These are phyloP conservation scores for Lochmaea crataegi DNA, from an alignment of 2,888 invertebrate genomes.

Conservation along the genomic window DNA sequence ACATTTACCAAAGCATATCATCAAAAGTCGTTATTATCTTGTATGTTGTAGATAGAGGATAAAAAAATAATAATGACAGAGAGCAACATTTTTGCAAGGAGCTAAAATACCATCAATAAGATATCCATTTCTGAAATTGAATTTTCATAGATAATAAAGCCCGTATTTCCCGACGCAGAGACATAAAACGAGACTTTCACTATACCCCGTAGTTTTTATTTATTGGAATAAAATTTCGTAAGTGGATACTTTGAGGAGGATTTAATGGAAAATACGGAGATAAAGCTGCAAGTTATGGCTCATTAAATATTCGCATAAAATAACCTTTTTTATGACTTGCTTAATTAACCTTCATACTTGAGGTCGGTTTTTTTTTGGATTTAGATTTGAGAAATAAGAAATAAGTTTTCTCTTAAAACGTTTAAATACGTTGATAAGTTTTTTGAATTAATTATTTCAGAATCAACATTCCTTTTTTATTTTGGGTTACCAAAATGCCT, in stretches of 20 bases:
- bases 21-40: background rate
- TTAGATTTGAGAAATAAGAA: conserved; percentile 23
- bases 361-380: conserved; percentile 44
- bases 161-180: background rate
- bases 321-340: conserved; percentile 51
- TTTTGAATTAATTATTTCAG: conserved; percentile 11
- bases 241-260: conserved; percentile 48
- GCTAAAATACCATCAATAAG: background rate
- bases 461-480: background rate
- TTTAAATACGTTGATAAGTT: conserved; percentile 13
- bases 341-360: conserved; percentile 51
- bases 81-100: background rate
- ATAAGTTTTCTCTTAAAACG: background rate
- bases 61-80: background rate
- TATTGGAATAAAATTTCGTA: conserved; percentile 42
- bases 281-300: conserved; percentile 51
- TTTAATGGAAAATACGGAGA: conserved; percentile 51
- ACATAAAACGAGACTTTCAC: conserved; percentile 19
- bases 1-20: no score
- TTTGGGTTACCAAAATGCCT: background rate
- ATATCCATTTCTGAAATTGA: conserved; percentile 14
- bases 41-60: background rate
- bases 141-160: conserved; percentile 20
- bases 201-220: conserved; percentile 36
- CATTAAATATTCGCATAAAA: conserved; percentile 54